Conservation (phyloP, 2,113 vertebrate genomes). For the Thermophis baileyi region DNA sequence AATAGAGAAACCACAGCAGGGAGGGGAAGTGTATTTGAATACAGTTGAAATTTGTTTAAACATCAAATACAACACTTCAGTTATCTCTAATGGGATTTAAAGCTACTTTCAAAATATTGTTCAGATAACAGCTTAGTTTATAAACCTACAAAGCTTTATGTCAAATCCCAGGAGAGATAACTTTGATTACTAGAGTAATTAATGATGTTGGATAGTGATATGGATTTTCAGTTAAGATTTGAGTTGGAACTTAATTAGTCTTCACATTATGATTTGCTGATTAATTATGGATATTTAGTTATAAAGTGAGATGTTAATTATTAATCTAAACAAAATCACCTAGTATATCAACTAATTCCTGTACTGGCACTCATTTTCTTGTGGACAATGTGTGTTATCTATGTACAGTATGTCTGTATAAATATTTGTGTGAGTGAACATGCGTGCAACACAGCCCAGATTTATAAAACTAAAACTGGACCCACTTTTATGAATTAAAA, state of each 20-base stretch:
- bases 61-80: constrained; percentile 48
- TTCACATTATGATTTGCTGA: constrained; percentile 94
- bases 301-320: constrained; percentile 96
- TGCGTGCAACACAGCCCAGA: background rate
- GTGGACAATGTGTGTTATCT: constrained; percentile 48
- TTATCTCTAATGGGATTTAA: constrained; percentile 55
- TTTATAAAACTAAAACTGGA: background rate
- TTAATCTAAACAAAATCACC: constrained; percentile 94
- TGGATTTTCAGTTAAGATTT: constrained; percentile 93
- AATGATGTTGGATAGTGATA: constrained; percentile 88
- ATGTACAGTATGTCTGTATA: background rate
- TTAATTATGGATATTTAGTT: constrained; percentile 98
- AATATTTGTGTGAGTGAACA: background rate
- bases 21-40: background rate
- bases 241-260: constrained; percentile 97
- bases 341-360: constrained; percentile 86
- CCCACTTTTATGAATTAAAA: background rate
- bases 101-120: constrained; percentile 56
- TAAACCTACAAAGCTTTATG: constrained; percentile 83
- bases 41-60: constrained; percentile 50
- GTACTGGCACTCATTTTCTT: constrained; percentile 62
- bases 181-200: constrained; percentile 96
- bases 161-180: constrained; percentile 83
- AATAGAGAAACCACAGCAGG: constrained; percentile 2
- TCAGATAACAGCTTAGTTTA: constrained; percentile 66